These are phyloP conservation scores for Timema cristinae DNA, from an alignment of 2,888 invertebrate genomes.

Conservation along the genomic window DNA sequence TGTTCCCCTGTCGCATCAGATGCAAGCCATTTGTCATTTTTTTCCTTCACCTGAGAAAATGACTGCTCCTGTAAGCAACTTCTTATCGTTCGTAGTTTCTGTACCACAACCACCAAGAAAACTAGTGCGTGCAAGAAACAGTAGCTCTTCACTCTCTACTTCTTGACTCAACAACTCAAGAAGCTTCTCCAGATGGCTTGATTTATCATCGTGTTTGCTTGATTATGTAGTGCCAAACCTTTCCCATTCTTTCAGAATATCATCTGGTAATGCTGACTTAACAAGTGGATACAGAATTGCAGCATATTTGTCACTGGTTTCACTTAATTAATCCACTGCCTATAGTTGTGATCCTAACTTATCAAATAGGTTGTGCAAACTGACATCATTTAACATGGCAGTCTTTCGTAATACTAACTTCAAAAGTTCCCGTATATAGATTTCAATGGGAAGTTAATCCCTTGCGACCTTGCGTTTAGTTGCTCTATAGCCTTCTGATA, in stretches of 20 bases:
- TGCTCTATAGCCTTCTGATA: not conserved
- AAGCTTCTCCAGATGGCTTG: not conserved
- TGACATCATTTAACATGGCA: not conserved
- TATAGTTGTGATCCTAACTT: not conserved
- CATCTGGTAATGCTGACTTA: not conserved
- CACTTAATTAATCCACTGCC: not conserved
- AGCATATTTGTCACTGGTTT: not conserved
- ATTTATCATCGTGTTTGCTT: not conserved
- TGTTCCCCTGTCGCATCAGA: not conserved
- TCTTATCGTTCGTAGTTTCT: not conserved
- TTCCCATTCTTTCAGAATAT: not conserved
- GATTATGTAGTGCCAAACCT: not conserved
- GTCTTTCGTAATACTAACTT: not conserved
- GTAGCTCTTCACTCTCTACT: slow-evolving; percentile 5
- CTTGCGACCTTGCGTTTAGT: not conserved
- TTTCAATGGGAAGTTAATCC: not conserved
- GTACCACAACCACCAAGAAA: not conserved
- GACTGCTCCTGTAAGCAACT: not conserved
- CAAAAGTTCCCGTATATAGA: not conserved
- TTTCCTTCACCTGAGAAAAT: not conserved
- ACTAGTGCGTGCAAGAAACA: not conserved
- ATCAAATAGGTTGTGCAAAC: not conserved
- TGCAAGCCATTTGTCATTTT: not conserved
- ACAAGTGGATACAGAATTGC: not conserved
- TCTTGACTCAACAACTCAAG: not conserved